Percentiles rank a stretch among this genome's conserved stretches.
These are phyloP conservation scores for Microhierax caerulescens DNA, from an alignment of 2,797 vertebrate genomes.

Conservation along the genomic window DNA sequence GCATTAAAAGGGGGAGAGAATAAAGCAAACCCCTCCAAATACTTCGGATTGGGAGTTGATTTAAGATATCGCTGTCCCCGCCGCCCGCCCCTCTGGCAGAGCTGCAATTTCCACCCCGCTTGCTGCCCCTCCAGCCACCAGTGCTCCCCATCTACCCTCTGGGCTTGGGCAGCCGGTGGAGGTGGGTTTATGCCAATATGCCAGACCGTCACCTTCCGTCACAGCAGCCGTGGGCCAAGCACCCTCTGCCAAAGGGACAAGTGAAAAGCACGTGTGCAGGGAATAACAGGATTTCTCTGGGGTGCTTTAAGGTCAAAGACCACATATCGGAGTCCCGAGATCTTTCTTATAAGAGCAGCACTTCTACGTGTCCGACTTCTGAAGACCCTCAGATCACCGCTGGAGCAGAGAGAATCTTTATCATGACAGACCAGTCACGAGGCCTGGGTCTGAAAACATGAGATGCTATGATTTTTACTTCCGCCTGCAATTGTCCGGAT, in stretches of 20 bases:
- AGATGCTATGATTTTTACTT: background rate
- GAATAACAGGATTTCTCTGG: background rate
- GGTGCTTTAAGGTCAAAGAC: background rate
- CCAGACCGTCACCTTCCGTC: background rate
- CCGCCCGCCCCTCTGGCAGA: background rate
- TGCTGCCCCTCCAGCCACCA: background rate
- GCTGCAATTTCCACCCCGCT: background rate
- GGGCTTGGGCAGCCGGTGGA: background rate
- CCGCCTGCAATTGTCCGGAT: background rate
- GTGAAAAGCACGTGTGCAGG: background rate
- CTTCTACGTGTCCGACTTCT: background rate
- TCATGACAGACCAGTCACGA: background rate
- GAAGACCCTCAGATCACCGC: background rate
- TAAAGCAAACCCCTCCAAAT: background rate
- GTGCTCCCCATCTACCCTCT: background rate
- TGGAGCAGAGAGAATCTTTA: background rate
- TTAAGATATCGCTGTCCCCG: fast-evolving
- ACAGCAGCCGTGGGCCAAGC: background rate
- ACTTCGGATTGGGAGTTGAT: background rate
- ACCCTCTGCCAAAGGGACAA: background rate
- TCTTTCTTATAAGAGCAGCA: background rate
- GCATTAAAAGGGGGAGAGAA: fast-evolving
- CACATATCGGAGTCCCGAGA: fast-evolving
- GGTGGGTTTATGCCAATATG: fast-evolving
- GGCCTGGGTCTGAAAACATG: background rate